phyloP scores from a whole-genome alignment of 2,888 invertebrate species.

The Rhodophaea formosa region DNA sequence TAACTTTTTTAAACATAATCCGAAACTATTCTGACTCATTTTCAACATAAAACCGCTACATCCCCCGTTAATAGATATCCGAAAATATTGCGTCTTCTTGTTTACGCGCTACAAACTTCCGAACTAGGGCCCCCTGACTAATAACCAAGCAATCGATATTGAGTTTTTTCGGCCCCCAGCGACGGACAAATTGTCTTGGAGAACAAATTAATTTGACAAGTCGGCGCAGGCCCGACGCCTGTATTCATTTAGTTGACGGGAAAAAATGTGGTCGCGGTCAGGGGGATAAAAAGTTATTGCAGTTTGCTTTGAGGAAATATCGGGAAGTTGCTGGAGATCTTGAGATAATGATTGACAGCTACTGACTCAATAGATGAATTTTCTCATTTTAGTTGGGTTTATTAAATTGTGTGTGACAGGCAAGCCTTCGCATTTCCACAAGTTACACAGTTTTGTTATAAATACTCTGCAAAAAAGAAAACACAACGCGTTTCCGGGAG shows the following conservation, averaged over 20 bases:
- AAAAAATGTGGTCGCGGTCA: slow-evolving; percentile 68
- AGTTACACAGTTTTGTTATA: no score
- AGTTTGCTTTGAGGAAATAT: background rate
- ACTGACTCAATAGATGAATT: no score
- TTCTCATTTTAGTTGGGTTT: no score
- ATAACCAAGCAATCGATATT: slow-evolving; percentile 70
- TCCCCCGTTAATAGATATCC: slow-evolving; percentile 1
- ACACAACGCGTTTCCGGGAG: no score
- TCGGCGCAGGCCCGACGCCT: slow-evolving; percentile 66
- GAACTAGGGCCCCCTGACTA: slow-evolving; percentile 44
- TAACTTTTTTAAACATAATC: no score
- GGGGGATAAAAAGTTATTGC: slow-evolving; percentile 21
- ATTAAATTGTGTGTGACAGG: no score
- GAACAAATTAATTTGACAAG: slow-evolving; percentile 81
- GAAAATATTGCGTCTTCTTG: slow-evolving; percentile 7
- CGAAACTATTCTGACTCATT: no score
- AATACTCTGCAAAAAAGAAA: no score
- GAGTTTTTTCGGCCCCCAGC: slow-evolving; percentile 69
- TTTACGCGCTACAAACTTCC: slow-evolving; percentile 23
- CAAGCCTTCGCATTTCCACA: no score
- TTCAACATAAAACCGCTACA: no score
- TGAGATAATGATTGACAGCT: background rate
- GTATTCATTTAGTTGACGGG: slow-evolving; percentile 79
- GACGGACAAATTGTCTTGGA: slow-evolving; percentile 77
- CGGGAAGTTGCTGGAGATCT: background rate